phyloP scores from a whole-genome alignment of 2,888 invertebrate species.

The Ormyrus rosae region DNA sequence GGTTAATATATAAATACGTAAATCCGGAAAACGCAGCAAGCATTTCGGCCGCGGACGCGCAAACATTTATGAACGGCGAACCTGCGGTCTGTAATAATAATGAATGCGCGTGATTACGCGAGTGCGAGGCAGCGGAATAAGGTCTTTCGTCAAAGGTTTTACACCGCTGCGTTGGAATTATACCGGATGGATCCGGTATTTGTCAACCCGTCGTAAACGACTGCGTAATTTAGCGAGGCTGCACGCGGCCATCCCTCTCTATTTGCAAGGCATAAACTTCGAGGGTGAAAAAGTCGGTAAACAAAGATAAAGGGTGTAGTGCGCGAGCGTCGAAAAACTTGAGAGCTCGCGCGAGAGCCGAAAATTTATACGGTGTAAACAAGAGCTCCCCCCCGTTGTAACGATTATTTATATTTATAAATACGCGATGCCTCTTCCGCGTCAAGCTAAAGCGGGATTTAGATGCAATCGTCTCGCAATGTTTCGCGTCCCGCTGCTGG shows the following conservation, averaged over 20 bases:
- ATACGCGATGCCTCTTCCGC: not conserved
- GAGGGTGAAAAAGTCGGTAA: constrained; percentile 8
- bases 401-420: constrained; percentile 48
- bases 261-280: constrained; percentile 51
- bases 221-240: constrained; percentile 37
- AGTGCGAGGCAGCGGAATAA: too few species aligned
- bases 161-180: not conserved
- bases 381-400: not conserved
- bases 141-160: too few species aligned
- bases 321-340: not conserved
- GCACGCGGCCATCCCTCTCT: constrained; percentile 49
- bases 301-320: constrained; percentile 37
- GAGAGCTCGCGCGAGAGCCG: not conserved
- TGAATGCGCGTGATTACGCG: constrained; percentile 19
- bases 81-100: constrained; percentile 3
- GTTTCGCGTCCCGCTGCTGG: not conserved
- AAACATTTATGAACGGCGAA: constrained; percentile 24
- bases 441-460: constrained; percentile 22
- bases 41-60: constrained; percentile 3
- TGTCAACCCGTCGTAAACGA: constrained; percentile 49
- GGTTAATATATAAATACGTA: too few species aligned
- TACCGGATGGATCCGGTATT: constrained; percentile 54
- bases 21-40: too few species aligned
- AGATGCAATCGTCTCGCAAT: constrained; percentile 23
- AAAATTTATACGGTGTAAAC: constrained; percentile 40